These are phyloP conservation scores for Crocallis elinguaria DNA, from an alignment of 2,888 invertebrate species.

Conservation along the genomic window DNA sequence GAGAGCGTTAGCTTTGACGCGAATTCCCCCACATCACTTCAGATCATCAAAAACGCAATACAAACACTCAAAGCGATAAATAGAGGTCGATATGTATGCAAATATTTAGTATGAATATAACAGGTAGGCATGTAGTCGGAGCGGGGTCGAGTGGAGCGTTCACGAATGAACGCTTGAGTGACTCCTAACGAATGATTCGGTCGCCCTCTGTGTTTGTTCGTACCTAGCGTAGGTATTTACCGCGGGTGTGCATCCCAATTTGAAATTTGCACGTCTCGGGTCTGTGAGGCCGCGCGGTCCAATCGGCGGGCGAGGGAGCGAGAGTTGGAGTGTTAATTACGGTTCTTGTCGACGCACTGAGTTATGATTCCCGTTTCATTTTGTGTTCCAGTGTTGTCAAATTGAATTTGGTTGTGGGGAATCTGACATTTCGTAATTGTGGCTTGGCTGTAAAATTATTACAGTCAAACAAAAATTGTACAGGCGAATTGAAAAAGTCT, in stretches of 20 bases:
- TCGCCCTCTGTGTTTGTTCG: constrained; percentile 53
- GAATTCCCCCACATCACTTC: constrained; percentile 41
- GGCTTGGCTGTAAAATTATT: constrained; percentile 1
- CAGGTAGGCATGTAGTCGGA: constrained; percentile 62
- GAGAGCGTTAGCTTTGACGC: constrained; percentile 48
- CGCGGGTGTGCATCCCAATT: constrained; percentile 67
- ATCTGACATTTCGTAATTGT: constrained; percentile 19
- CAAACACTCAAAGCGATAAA: constrained; percentile 43
- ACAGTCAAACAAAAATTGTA: constrained; percentile 1
- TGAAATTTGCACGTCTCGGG: constrained; percentile 67
- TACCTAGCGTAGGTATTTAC: constrained; percentile 56
- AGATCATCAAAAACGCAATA: constrained; percentile 43
- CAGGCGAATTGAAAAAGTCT: no score
- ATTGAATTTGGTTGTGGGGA: constrained; percentile 41
- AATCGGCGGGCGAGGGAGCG: constrained; percentile 52
- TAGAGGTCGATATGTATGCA: constrained; percentile 75
- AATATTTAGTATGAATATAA: constrained; percentile 78
- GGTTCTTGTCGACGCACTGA: constrained; percentile 66
- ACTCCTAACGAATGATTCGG: constrained; percentile 75
- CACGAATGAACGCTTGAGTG: constrained; percentile 78
- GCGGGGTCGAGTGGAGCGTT: constrained; percentile 63
- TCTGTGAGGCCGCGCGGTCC: constrained; percentile 54
- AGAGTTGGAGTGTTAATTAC: constrained; percentile 71
- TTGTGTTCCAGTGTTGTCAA: constrained; percentile 48
- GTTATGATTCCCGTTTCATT: constrained; percentile 59